Evolutionary conservation across 92 coral and sea anemone species (phyloP).

Genomic region (Siderastrea radians): DNA sequence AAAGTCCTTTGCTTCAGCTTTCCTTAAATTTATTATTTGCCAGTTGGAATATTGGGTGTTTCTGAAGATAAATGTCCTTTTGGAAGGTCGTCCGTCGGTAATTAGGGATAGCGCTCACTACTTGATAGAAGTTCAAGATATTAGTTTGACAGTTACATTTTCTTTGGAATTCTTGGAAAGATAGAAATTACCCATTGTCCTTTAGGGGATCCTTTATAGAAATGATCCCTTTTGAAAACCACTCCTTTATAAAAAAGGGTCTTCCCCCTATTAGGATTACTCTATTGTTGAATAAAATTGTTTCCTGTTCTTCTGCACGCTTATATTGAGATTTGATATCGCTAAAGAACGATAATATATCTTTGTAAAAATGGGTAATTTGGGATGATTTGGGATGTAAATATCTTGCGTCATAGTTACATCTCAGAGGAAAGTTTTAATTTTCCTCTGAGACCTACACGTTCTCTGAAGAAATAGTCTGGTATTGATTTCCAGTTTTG

Average conservation of each 20-base stretch:
- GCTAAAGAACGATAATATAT: neutral
- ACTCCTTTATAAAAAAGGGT: slow-evolving; percentile 13
- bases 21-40: neutral
- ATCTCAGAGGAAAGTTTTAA: slow-evolving; percentile 8
- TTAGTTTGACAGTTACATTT: neutral
- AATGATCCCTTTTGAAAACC: slow-evolving; percentile 10
- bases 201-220: neutral
- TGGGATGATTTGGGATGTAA: slow-evolving; percentile 3
- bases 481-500: slow-evolving; percentile 10
- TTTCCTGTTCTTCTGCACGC: slow-evolving; percentile 5
- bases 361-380: neutral
- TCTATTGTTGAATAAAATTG: slow-evolving; percentile 5
- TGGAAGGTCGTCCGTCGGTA: neutral
- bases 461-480: neutral
- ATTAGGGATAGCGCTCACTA: neutral
- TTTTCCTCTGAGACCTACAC: neutral
- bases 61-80: neutral
- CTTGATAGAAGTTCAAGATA: slow-evolving; percentile 13
- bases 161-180: slow-evolving; percentile 12
- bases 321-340: neutral
- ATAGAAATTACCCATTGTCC: slow-evolving; percentile 5
- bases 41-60: neutral
- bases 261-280: neutral
- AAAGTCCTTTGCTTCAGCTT: neutral
- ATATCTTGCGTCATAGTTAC: slow-evolving; percentile 9